phyloP scores from a whole-genome alignment of 1,140 invertebrate species.

The Ceratoteleas bidentatus region DNA sequence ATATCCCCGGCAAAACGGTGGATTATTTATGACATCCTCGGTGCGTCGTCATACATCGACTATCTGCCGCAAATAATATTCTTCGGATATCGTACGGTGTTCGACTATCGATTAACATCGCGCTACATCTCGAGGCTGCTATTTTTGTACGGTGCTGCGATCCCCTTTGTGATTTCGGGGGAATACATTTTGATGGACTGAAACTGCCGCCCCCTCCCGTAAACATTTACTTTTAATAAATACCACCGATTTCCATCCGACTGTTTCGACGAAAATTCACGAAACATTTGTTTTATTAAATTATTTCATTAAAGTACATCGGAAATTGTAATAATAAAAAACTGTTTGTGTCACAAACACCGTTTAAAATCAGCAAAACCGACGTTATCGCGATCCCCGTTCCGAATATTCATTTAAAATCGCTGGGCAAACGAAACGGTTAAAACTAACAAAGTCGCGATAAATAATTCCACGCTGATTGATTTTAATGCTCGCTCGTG shows the following conservation, averaged over 20 bases:
- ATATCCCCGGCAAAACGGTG: constrained; percentile 9
- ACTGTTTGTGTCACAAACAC: too few species aligned
- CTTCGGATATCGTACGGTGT: constrained; percentile 19
- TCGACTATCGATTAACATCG: constrained; percentile 28
- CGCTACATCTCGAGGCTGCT: constrained; percentile 12
- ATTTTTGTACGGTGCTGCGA: constrained; percentile 9
- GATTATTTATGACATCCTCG: constrained; percentile 31
- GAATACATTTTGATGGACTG: neutral
- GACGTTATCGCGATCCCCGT: neutral
- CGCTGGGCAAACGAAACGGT: neutral
- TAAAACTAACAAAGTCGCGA: neutral
- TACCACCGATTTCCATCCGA: neutral
- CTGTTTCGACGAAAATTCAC: too few species aligned
- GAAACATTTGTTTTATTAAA: too few species aligned
- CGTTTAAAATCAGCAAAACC: neutral
- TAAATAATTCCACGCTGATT: neutral
- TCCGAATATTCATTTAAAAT: neutral
- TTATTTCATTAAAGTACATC: too few species aligned
- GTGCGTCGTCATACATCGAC: constrained; percentile 23
- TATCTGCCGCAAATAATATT: constrained; percentile 29
- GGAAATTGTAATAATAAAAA: too few species aligned
- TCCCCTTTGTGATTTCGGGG: neutral
- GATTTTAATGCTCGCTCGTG: neutral
- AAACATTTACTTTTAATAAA: neutral
- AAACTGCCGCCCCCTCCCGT: too few species aligned